These are phyloP conservation scores for Gobio occitaniae DNA, from an alignment of 2,797 vertebrate genomes.

Conservation along the genomic window DNA sequence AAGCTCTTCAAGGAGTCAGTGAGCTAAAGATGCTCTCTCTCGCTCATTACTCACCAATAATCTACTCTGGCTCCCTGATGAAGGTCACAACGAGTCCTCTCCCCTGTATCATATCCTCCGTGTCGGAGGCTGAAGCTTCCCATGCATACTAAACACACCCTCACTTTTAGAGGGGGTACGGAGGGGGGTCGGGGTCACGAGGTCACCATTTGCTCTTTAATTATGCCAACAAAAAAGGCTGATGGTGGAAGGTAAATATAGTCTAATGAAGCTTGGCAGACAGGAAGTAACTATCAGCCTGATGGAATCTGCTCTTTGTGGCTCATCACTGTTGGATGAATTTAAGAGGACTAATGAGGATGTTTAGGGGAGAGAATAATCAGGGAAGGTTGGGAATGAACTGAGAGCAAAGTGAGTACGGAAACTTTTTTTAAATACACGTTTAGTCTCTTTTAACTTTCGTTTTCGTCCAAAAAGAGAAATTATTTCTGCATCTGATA, in stretches of 20 bases:
- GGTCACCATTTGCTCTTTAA: slow-evolving; percentile 76
- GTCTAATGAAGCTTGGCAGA: slow-evolving; percentile 70
- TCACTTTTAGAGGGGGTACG: slow-evolving; percentile 41
- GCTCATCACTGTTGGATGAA: slow-evolving; percentile 26
- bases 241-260: slow-evolving; percentile 71
- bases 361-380: slow-evolving; percentile 29
- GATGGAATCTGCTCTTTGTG: slow-evolving; percentile 53
- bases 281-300: slow-evolving; percentile 61
- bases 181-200: slow-evolving; percentile 39
- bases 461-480: not conserved
- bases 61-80: slow-evolving; percentile 56
- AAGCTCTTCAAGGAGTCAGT: slow-evolving; percentile 23
- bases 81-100: slow-evolving; percentile 58
- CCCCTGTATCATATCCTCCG: slow-evolving; percentile 52
- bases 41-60: slow-evolving; percentile 58
- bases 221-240: slow-evolving; percentile 72
- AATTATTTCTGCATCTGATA: not conserved
- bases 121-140: slow-evolving; percentile 43
- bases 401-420: not conserved
- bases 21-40: slow-evolving; percentile 48
- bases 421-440: not conserved
- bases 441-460: not conserved
- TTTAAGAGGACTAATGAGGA: slow-evolving; percentile 36
- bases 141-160: slow-evolving; percentile 61
- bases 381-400: slow-evolving; percentile 9